Evolutionary conservation across 2,113 vertebrate genomes (phyloP).

Genomic region (Donacobius atricapilla): DNA sequence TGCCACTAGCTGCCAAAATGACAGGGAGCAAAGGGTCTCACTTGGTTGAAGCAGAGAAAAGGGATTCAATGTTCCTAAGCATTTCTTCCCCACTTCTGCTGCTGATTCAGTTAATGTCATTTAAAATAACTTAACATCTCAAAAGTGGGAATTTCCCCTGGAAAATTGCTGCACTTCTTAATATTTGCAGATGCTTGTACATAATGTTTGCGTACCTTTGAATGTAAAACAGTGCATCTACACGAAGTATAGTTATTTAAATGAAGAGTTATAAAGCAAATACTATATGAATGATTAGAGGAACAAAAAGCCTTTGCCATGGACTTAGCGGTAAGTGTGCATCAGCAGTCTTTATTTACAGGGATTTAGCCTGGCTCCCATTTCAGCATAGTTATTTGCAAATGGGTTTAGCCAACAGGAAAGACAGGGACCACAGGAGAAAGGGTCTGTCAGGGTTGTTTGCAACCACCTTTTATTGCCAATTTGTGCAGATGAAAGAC

Average conservation of each 20-base stretch:
- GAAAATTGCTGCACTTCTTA: not conserved
- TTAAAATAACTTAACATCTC: not conserved
- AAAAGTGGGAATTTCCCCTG: not conserved
- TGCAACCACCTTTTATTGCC: slow-evolving; percentile 1
- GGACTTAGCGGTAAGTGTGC: not conserved
- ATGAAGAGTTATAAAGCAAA: not conserved
- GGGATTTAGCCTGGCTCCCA: not conserved
- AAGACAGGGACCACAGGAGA: slow-evolving; percentile 3
- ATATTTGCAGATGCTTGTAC: not conserved
- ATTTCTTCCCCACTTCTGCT: not conserved
- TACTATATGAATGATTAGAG: not conserved
- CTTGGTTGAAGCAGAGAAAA: not conserved
- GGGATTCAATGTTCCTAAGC: not conserved
- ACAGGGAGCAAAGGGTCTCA: not conserved
- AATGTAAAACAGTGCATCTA: not conserved
- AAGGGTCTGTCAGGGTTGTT: slow-evolving; percentile 27
- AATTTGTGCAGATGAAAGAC: not conserved
- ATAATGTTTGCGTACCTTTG: not conserved
- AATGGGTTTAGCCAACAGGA: slow-evolving; percentile 1
- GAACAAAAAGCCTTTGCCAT: slow-evolving; percentile 11
- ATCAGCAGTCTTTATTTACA: slow-evolving; percentile 14
- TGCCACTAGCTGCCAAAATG: not conserved
- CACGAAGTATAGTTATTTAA: not conserved
- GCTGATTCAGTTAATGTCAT: not conserved
- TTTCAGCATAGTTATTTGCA: not conserved